phyloP scores from a whole-genome alignment of 2,797 vertebrate genomes.

The Xenentodon cancila region DNA sequence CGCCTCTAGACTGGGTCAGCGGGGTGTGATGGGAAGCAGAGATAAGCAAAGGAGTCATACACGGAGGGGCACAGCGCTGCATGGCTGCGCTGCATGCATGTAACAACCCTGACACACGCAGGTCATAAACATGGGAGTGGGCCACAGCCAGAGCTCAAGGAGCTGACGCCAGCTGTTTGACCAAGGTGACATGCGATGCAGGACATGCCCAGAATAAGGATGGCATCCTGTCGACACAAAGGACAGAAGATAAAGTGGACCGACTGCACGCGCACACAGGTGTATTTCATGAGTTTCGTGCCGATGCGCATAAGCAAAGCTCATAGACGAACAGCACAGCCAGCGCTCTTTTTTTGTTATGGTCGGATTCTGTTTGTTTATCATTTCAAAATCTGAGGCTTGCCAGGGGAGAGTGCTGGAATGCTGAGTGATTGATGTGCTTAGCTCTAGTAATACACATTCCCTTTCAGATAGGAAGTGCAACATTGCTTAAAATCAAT shows the following conservation, averaged over 20 bases:
- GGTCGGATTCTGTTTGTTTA: conserved; percentile 72
- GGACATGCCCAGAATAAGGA: conserved; percentile 70
- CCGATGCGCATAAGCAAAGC: conserved; percentile 19
- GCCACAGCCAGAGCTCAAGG: conserved; percentile 57
- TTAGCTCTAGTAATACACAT: conserved; percentile 82
- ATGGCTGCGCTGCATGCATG: conserved; percentile 48
- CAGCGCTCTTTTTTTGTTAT: conserved; percentile 48
- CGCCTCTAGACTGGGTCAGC: conserved; percentile 65
- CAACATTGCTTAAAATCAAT: conserved; percentile 86
- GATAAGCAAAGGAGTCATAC: conserved; percentile 76
- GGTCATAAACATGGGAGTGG: conserved; percentile 68
- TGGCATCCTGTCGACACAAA: conserved; percentile 63
- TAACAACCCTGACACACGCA: conserved; percentile 65
- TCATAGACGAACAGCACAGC: conserved; percentile 17
- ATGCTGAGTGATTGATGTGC: conserved; percentile 83
- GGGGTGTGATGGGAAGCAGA: conserved; percentile 73
- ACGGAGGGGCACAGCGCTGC: conserved; percentile 39
- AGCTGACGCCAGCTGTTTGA: conserved; percentile 79
- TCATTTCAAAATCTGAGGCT: conserved; percentile 67
- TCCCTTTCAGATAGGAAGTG: conserved; percentile 85
- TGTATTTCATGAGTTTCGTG: conserved; percentile 26
- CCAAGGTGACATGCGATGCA: conserved; percentile 74
- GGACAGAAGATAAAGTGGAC: conserved; percentile 56
- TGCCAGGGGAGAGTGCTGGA: conserved; percentile 68
- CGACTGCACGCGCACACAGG: conserved; percentile 37